Base-by-base conservation (phyloP, 2,888 invertebrate species). In the Eupeodes latifasciatus region DNA sequence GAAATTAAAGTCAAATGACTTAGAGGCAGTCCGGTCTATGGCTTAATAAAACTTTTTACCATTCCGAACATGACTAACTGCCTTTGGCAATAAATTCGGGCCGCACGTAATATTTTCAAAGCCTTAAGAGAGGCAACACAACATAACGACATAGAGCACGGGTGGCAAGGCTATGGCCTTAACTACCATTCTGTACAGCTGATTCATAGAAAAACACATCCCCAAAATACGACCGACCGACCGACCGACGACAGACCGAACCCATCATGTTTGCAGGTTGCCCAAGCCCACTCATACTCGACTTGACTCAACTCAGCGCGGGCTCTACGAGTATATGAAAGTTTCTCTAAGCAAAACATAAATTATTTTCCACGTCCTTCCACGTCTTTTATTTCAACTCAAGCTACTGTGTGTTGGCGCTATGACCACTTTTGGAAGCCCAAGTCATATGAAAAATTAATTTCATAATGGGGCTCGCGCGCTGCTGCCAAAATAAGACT, bases 391-490 rank as follows among this genome's bases (percentile, higher is more conserved):
- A 64, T 16, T 40, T 40, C 40, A 40, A 9, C 40, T 40, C 3
- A 1, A 9, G 9, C 6, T 34, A 14, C 11, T 57, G 55, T 57
- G 27, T 57, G 27, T n/a, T 16, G 19, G 64, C 71, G 64, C 55
- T 40, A 47, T 27, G n/a, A 79, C 64, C 74, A 76, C 69, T 76
- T 57, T 57, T 62, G 40, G 57, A 14, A 74, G 72, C 27, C 64
- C 55, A 40, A 40, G 71, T 55, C 71, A 74, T 81, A 85, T 85
- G 84, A 88, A 88, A 88, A 88, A 88, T 88, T 85, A 85, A 89
- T 83, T 85, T 83, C 83, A 81, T 89, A 85, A 79, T 81, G 85
- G 81, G 57, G 27, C 62, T 74, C 10, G 57, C 10, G 57, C 57
- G 72, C 6, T 51, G 79, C 75, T 83, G 81, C 81, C 85, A 84